These are phyloP conservation scores for Drosophila subpulchrella DNA, from an alignment of 1,140 invertebrate genomes.

Conservation along the genomic window DNA sequence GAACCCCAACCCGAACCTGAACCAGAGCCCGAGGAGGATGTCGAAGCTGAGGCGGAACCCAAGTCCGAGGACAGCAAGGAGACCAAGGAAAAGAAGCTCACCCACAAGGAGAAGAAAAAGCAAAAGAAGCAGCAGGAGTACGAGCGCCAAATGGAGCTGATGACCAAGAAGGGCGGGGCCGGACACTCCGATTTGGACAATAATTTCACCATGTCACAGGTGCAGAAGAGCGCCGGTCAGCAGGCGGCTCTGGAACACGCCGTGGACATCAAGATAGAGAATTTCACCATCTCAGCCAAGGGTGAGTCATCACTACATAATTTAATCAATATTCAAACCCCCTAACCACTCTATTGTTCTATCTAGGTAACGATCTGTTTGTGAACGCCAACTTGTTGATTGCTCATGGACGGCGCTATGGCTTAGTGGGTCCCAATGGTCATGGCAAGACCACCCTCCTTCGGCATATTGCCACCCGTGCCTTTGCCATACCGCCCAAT, in stretches of 20 bases:
- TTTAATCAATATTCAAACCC: background rate
- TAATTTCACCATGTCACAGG: slow-evolving; percentile 98
- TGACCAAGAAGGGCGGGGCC: slow-evolving; percentile 94
- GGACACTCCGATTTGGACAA: slow-evolving; percentile 94
- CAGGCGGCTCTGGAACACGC: slow-evolving; percentile 95
- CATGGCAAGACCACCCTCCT: slow-evolving; percentile 99
- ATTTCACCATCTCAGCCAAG: slow-evolving; percentile 98
- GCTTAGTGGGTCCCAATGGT: slow-evolving; percentile 99
- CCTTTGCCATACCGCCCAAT: slow-evolving; percentile 96
- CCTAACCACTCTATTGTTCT: background rate
- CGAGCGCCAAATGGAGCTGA: slow-evolving; percentile 94
- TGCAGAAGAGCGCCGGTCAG: slow-evolving; percentile 94
- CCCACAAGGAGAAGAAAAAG: slow-evolving; percentile 98
- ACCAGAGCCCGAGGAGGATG: background rate
- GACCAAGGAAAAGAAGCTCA: slow-evolving; percentile 90
- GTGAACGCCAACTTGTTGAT: slow-evolving; percentile 98
- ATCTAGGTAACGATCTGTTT: slow-evolving; percentile 96
- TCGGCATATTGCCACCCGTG: slow-evolving; percentile 94
- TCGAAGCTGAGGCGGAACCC: slow-evolving; percentile 27
- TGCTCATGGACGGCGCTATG: slow-evolving; percentile 97
- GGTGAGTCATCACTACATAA: slow-evolving; percentile 88
- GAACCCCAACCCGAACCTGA: background rate
- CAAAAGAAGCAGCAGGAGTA: slow-evolving; percentile 96
- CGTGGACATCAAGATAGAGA: slow-evolving; percentile 99
- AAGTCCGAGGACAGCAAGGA: slow-evolving; percentile 60